These are phyloP conservation scores for Mystacornis crossleyi DNA, from an alignment of 2,113 vertebrate genomes.

Conservation along the genomic window DNA sequence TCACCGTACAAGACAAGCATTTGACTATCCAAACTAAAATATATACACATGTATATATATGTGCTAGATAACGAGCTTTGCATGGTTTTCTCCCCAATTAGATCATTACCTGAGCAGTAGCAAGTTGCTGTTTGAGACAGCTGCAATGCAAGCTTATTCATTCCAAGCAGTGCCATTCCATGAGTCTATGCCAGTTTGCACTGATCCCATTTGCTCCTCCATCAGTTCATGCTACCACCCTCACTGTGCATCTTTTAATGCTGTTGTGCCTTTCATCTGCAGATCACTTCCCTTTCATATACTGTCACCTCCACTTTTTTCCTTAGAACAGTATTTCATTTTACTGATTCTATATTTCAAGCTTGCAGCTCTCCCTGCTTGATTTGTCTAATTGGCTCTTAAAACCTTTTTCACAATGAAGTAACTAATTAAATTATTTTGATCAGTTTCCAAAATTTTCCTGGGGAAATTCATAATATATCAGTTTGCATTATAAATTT, in stretches of 20 bases:
- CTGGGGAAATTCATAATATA: not conserved
- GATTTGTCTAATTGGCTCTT: not conserved
- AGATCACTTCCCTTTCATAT: not conserved
- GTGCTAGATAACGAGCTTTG: not conserved
- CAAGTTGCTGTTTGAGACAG: not conserved
- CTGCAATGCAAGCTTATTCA: not conserved
- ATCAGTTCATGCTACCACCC: not conserved
- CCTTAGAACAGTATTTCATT: not conserved
- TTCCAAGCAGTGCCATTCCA: not conserved
- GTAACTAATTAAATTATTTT: not conserved
- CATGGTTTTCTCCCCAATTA: not conserved
- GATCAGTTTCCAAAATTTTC: not conserved
- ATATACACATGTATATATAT: not conserved
- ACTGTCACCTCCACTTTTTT: not conserved
- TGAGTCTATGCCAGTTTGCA: not conserved
- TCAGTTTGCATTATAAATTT: not conserved
- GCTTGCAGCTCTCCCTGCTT: not conserved
- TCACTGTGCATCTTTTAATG: not conserved
- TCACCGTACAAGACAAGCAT: not conserved
- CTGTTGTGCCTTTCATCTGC: not conserved
- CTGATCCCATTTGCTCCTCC: not conserved
- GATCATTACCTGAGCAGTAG: not conserved
- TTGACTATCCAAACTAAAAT: not conserved
- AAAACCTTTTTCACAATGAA: not conserved
- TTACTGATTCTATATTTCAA: not conserved